Percentiles rank a stretch among this genome's conserved stretches.
phyloP scores from a whole-genome alignment of 2,888 invertebrate species.

The Zhuqinia jingwanae region DNA sequence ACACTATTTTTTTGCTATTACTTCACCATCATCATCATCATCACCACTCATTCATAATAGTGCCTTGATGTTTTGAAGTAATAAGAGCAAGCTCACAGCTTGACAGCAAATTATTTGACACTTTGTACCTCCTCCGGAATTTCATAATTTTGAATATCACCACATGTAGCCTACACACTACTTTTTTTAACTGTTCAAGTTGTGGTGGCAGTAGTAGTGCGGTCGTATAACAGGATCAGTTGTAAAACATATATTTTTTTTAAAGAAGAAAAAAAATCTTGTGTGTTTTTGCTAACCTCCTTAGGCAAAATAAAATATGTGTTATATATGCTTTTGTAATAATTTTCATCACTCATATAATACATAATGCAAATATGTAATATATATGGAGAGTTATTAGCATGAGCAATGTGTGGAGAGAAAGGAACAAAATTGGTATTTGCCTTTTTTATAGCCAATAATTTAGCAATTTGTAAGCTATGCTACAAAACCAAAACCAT shows the following conservation, averaged over 20 bases:
- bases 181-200: conserved; percentile 10
- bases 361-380: not conserved
- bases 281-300: conserved; percentile 27
- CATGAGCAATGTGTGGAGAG: too few relatives aligned
- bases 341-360: too few relatives aligned
- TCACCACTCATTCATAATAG: conserved; percentile 15
- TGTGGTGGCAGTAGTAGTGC: too few relatives aligned
- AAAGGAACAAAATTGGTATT: conserved; percentile 36
- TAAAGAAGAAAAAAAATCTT: not conserved
- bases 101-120: conserved; percentile 44
- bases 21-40: not conserved
- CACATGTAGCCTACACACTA: not conserved
- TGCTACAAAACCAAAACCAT: conserved; percentile 7
- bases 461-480: conserved; percentile 21
- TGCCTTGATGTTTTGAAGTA: conserved; percentile 34
- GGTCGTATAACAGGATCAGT: conserved; percentile 15
- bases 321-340: conserved; percentile 23
- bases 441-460: conserved; percentile 32
- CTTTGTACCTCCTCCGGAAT: conserved; percentile 4
- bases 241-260: conserved; percentile 12
- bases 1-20: conserved; percentile 19
- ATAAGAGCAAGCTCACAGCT: conserved; percentile 44
- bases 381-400: not conserved
- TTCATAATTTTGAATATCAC: conserved; percentile 6
- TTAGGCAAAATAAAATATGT: conserved; percentile 37